Evolutionary conservation across 2,888 invertebrate genomes (phyloP), one percentile per base, ranked within the genome.

Genomic region (Alcis repandata): DNA sequence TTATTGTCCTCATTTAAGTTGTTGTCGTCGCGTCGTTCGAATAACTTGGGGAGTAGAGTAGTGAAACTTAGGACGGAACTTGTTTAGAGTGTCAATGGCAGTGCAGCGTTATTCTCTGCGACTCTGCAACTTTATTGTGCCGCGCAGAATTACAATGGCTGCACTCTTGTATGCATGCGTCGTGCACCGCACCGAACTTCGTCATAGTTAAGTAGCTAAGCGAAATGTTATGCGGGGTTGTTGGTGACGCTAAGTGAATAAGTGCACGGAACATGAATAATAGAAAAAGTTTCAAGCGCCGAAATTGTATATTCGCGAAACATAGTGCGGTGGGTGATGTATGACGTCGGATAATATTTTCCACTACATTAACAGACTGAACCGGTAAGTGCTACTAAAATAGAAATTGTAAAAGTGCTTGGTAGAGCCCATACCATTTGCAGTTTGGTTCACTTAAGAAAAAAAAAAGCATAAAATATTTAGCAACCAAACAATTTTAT

Each of bases 51-150:
- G 72, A 73, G 74, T 72, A 69, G 73, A 72, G 73, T 71, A 69
- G 71, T 73, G 78, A 73, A 84, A 82, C 78, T 85, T 82, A 75
- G 80, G 75, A 62, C 73, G 77, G 76, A 82, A 84, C 83, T 86
- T 83, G 82, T 79, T 81, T 79, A 79, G 75, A 78, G 84, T 85
- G 85, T 84, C 86, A 83, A 82, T 85, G 84, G 78, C 84, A 80
- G 78, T 77, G 76, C 76, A 71, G 74, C 73, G 77, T 78, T 84
- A 79, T 83, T 78, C 80, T 78, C 71, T 60, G 68, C 74, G 76
- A 79, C 73, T 76, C 75, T 69, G 75, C 71, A 73, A 82, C 74
- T 82, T 81, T 80, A 80, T 77, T 77, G 79, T 79, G 68, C 70
- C 59, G 68, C 70, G 74, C 69, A 79, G 79, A 75, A 82, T 78